These are phyloP conservation scores for Dasyornis broadbenti DNA, from an alignment of 2,113 vertebrate genomes.

Conservation along the genomic window DNA sequence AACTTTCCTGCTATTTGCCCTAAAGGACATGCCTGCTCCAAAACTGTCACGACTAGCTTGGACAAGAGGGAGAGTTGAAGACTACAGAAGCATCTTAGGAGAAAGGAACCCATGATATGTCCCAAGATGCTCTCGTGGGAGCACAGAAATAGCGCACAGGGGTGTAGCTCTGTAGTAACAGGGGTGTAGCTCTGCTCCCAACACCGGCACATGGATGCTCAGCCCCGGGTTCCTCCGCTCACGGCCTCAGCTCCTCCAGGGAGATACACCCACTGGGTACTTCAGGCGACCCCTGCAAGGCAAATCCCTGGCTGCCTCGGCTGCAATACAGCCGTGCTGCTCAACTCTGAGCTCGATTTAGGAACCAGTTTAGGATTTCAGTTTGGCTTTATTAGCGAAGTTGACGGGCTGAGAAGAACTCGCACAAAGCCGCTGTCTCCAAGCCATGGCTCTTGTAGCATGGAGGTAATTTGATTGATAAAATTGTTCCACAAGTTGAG, in stretches of 20 bases:
- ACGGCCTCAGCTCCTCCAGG: not conserved
- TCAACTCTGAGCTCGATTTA: not conserved
- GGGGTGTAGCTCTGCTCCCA: not conserved
- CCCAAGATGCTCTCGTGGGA: not conserved
- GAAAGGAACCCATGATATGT: not conserved
- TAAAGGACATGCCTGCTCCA: conserved; percentile 37
- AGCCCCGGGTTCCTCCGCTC: accelerated
- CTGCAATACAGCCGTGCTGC: not conserved
- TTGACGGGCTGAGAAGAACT: not conserved
- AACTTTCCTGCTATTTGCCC: conserved; percentile 35
- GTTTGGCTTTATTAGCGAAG: not conserved
- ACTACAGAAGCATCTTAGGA: not conserved
- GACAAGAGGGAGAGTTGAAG: not conserved
- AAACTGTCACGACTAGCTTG: conserved; percentile 11
- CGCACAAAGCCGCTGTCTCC: not conserved
- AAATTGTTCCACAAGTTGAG: not conserved
- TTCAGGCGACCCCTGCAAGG: not conserved
- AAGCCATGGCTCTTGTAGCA: not conserved
- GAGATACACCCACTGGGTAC: not conserved
- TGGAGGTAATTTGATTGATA: not conserved
- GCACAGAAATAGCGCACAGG: not conserved
- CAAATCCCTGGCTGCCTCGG: not conserved
- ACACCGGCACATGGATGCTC: accelerated
- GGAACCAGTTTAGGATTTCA: not conserved
- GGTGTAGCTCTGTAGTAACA: not conserved